Evolutionary conservation across 2,797 vertebrate species (phyloP).

Genomic region (Takifugu rubripes): DNA sequence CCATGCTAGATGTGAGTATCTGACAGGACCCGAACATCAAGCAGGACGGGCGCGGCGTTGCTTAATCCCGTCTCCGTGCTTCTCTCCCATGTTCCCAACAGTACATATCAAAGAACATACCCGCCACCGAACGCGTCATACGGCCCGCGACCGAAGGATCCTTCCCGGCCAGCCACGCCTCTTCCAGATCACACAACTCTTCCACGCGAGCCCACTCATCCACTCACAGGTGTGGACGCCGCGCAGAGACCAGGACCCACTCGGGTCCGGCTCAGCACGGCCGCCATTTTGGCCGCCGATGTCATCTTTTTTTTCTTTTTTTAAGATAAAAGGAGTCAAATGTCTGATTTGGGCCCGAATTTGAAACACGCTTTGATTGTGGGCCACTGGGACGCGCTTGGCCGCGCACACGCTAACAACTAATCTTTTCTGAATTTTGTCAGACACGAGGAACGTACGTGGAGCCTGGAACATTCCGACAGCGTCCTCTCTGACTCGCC

Average conservation of each 20-base stretch:
- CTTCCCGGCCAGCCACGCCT: conserved; percentile 92
- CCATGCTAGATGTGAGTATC: conserved; percentile 90
- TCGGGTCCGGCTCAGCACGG: too few species aligned
- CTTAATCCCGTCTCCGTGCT: conserved; percentile 2
- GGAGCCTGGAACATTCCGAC: conserved; percentile 93
- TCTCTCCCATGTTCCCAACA: conserved; percentile 50
- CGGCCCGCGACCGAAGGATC: conserved; percentile 88
- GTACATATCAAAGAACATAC: conserved; percentile 96
- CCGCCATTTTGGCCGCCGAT: too few species aligned
- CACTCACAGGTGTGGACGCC: conserved; percentile 81
- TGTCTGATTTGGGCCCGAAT: too few species aligned
- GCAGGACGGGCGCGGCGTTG: conserved; percentile 19
- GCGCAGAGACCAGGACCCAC: too few species aligned
- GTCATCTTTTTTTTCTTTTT: too few species aligned
- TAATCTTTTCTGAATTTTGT: conserved; percentile 2
- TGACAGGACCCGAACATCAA: conserved; percentile 26
- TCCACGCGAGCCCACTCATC: conserved; percentile 93
- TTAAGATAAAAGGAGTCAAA: too few species aligned
- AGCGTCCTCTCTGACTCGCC: conserved; percentile 93
- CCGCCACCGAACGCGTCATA: conserved; percentile 90
- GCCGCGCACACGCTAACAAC: too few species aligned
- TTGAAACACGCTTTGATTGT: too few species aligned
- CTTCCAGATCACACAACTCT: conserved; percentile 94
- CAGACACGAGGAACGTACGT: conserved; percentile 94
- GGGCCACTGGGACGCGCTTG: too few species aligned